Evolutionary conservation across 2,797 vertebrate species (phyloP).

Genomic region (Scyliorhinus canicula): DNA sequence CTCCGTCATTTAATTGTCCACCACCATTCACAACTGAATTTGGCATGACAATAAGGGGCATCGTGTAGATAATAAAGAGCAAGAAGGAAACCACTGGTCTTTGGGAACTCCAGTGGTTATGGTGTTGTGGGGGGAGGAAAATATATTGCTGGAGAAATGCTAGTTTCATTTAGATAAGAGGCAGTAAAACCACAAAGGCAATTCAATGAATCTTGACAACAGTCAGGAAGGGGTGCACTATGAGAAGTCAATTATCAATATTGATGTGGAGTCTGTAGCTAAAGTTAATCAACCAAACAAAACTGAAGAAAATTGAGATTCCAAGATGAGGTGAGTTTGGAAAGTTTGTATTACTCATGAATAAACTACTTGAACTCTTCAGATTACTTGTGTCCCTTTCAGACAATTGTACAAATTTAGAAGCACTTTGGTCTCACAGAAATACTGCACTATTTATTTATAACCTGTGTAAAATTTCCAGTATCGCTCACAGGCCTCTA

Average conservation of each 20-base stretch:
- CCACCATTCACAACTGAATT: too few species aligned
- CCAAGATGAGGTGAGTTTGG: neutral
- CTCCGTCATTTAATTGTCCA: too few species aligned
- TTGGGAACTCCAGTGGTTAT: neutral
- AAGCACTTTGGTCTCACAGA: neutral
- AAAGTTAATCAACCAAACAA: neutral
- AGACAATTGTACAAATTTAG: neutral
- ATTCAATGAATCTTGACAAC: neutral
- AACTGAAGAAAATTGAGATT: neutral
- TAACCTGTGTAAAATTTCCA: neutral
- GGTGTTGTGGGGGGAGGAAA: neutral
- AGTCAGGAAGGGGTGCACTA: neutral
- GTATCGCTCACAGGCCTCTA: neutral
- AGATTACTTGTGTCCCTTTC: neutral
- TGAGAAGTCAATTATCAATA: neutral
- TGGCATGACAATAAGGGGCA: neutral
- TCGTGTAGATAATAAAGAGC: neutral
- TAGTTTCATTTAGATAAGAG: neutral
- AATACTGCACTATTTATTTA: neutral
- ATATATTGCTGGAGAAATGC: neutral
- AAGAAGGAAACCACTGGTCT: neutral
- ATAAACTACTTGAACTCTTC: neutral
- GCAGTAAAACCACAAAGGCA: neutral
- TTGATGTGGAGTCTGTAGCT: neutral
- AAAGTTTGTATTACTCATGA: neutral